phyloP scores from a whole-genome alignment of 2,888 invertebrate genomes.

The Troides helena region DNA sequence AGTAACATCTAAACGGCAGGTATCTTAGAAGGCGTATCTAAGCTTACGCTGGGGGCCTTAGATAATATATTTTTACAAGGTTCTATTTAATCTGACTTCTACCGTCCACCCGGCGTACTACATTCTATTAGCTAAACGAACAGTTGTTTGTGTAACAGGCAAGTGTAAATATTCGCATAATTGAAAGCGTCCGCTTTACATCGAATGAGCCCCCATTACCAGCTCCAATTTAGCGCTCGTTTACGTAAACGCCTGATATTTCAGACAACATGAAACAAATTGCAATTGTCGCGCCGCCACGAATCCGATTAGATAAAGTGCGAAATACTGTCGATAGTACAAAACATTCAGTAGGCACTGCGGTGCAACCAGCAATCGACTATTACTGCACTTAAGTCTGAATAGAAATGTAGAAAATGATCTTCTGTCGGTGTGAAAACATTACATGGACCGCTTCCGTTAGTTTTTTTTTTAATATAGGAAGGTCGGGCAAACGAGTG shows the following conservation, averaged over 20 bases:
- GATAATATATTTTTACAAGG: background rate
- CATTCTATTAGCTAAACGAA: slow-evolving; percentile 16
- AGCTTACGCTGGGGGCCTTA: too few relatives aligned
- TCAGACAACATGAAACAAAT: slow-evolving; percentile 19
- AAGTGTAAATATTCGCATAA: slow-evolving; percentile 21
- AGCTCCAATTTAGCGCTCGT: slow-evolving; percentile 22
- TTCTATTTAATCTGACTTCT: background rate
- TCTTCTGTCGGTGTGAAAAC: too few relatives aligned
- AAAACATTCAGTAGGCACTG: too few relatives aligned
- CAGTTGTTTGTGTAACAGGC: slow-evolving; percentile 12
- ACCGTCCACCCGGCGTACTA: background rate
- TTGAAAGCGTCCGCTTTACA: slow-evolving; percentile 25
- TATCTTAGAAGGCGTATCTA: too few relatives aligned
- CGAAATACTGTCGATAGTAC: background rate
- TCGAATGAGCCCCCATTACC: slow-evolving; percentile 13
- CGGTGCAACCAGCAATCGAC: too few relatives aligned
- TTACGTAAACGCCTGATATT: slow-evolving; percentile 29
- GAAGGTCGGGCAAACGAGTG: too few relatives aligned
- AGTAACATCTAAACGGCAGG: too few relatives aligned
- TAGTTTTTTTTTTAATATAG: too few relatives aligned
- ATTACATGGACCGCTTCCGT: too few relatives aligned
- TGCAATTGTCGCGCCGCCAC: slow-evolving; percentile 5
- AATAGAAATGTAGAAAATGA: too few relatives aligned
- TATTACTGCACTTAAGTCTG: too few relatives aligned
- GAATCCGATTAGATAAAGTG: background rate